Conservation (phyloP, 64 coral and sea anemone genomes). For the Acropora tenuis region DNA sequence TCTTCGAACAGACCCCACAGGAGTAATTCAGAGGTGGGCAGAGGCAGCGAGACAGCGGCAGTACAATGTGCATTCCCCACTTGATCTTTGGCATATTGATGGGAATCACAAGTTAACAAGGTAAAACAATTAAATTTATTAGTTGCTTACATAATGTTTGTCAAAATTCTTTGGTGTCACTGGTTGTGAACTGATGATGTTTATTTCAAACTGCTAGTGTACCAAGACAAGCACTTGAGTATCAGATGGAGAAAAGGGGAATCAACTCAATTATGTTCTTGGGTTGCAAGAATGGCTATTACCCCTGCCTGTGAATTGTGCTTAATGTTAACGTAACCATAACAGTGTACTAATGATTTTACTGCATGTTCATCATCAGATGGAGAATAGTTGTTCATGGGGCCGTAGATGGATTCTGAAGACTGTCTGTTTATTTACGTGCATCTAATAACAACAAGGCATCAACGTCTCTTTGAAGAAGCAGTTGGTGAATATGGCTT, state of each 20-base stretch:
- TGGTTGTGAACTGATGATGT: background rate
- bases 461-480: conserved; percentile 38
- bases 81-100: conserved; percentile 48
- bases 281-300: background rate
- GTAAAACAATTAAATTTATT: background rate
- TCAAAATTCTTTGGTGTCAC: background rate
- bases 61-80: conserved; percentile 32
- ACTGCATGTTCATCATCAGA: conserved; percentile 1
- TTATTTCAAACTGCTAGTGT: background rate
- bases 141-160: background rate
- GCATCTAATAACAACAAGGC: conserved; percentile 53
- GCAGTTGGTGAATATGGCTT: conserved; percentile 69
- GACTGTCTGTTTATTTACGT: conserved; percentile 20
- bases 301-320: background rate
- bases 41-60: background rate
- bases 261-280: background rate
- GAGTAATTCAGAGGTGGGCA: conserved; percentile 47
- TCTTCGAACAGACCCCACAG: conserved; percentile 35
- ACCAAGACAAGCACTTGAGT: background rate
- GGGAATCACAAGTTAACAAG: conserved; percentile 10
- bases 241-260: background rate
- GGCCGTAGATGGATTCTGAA: conserved; percentile 22
- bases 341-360: background rate
- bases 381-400: conserved; percentile 46
- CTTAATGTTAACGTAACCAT: background rate